A percentile compares a stretch with the other conserved stretches of the same genome.
Evolutionary conservation across 2,888 invertebrate genomes (phyloP).

Genomic region (Thymelicus lineola): DNA sequence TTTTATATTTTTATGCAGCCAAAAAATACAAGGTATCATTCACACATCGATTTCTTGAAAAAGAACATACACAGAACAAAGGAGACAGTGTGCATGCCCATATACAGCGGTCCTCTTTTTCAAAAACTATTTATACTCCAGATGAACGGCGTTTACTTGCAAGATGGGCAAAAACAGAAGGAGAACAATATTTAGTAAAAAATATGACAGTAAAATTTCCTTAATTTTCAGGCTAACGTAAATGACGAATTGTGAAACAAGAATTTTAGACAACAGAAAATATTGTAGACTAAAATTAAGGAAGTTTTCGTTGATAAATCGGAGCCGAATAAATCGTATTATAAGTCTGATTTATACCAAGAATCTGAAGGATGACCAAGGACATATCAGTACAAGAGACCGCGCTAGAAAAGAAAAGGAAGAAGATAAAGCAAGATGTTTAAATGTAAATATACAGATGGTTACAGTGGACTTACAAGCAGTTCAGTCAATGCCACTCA

Average conservation of each 20-base stretch:
- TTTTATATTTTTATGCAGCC: neutral
- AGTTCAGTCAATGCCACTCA: too few species aligned
- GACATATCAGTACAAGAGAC: neutral
- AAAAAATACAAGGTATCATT: slow-evolving; percentile 9
- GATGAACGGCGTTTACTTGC: too few species aligned
- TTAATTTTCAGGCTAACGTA: slow-evolving; percentile 23
- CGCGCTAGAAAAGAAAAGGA: neutral
- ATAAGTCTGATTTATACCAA: slow-evolving; percentile 24
- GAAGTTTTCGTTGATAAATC: slow-evolving; percentile 19
- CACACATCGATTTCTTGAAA: slow-evolving; percentile 19
- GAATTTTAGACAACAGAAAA: slow-evolving; percentile 21
- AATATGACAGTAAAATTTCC: slow-evolving; percentile 16
- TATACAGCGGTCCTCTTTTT: slow-evolving; percentile 1
- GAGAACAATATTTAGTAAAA: slow-evolving; percentile 1
- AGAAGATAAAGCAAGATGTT: too few species aligned
- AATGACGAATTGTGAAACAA: slow-evolving; percentile 26
- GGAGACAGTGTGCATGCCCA: slow-evolving; percentile 11
- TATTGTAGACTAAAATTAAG: slow-evolving; percentile 26
- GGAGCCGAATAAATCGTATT: slow-evolving; percentile 25
- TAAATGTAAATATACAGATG: too few species aligned
- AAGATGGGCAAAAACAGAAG: neutral
- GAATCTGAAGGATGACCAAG: neutral
- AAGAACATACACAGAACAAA: slow-evolving; percentile 20
- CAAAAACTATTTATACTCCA: too few species aligned
- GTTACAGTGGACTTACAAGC: too few species aligned